phyloP scores from a whole-genome alignment of 2,888 invertebrate species.

The Pachycephus smyrnensis region DNA sequence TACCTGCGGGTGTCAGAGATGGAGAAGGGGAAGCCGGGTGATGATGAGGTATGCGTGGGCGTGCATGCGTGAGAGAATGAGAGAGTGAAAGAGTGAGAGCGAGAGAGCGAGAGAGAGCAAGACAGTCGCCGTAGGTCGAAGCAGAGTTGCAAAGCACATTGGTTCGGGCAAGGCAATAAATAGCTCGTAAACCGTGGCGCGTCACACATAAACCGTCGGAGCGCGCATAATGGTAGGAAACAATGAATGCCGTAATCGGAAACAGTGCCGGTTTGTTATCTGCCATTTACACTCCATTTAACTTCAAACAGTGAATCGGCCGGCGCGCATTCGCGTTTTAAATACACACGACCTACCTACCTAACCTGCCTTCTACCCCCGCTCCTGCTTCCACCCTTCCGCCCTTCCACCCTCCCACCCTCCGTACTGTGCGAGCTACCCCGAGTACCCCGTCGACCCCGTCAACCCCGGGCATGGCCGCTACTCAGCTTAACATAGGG shows the following conservation, averaged over 20 bases:
- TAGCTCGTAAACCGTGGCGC: constrained; percentile 65
- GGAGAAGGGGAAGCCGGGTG: no score
- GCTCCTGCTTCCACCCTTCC: constrained; percentile 19
- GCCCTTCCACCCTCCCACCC: constrained; percentile 13
- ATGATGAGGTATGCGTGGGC: no score
- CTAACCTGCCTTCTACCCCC: constrained; percentile 21
- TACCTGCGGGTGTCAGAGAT: no score
- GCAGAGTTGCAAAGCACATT: constrained; percentile 33
- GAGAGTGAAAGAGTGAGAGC: no score
- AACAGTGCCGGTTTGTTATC: constrained; percentile 68
- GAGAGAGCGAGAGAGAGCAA: not conserved
- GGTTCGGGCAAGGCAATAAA: constrained; percentile 52
- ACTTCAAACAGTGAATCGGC: constrained; percentile 66
- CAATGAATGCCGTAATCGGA: constrained; percentile 68
- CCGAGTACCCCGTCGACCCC: no score
- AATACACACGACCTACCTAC: constrained; percentile 59
- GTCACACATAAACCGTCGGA: constrained; percentile 64
- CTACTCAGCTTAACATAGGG: constrained; percentile 52
- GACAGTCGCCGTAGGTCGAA: constrained; percentile 2
- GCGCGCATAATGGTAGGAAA: constrained; percentile 68
- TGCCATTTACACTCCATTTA: constrained; percentile 68
- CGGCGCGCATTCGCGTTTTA: constrained; percentile 62
- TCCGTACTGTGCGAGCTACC: not conserved
- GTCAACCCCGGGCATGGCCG: constrained; percentile 8
- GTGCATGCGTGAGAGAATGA: no score